Evolutionary conservation across 2,888 invertebrate genomes (phyloP).

Genomic region (Euphydryas editha): DNA sequence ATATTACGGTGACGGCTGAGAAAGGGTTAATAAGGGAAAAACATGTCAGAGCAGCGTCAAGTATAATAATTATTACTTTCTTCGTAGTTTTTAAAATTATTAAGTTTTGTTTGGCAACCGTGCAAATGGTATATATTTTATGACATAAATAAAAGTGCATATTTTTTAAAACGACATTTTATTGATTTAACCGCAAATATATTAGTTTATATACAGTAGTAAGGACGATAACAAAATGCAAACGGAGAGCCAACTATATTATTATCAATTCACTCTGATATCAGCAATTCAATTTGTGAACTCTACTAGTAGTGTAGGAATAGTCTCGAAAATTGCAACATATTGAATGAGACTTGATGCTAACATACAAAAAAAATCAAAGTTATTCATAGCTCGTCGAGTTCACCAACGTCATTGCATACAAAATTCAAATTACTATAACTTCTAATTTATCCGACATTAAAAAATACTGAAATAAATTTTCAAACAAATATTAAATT

Average conservation of each 20-base stretch:
- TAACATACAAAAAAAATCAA: conserved; percentile 45
- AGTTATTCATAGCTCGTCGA: conserved; percentile 53
- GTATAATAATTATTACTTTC: too few species aligned
- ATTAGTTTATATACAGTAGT: conserved; percentile 82
- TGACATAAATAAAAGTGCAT: conserved; percentile 35
- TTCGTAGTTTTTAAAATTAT: too few species aligned
- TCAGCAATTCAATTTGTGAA: conserved; percentile 49
- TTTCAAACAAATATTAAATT: conserved; percentile 69
- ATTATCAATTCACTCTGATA: conserved; percentile 49
- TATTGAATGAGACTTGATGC: conserved; percentile 21
- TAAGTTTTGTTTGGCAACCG: too few species aligned
- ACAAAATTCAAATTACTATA: conserved; percentile 66
- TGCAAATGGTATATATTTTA: neutral
- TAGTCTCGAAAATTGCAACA: conserved; percentile 32
- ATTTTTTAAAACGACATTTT: conserved; percentile 80
- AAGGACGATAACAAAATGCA: conserved; percentile 80
- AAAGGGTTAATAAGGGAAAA: too few species aligned
- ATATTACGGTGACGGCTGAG: too few species aligned
- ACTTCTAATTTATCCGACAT: conserved; percentile 67
- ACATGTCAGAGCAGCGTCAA: too few species aligned
- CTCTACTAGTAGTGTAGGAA: conserved; percentile 42
- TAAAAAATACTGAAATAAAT: conserved; percentile 75
- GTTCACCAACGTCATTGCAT: conserved; percentile 67
- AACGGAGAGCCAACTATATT: conserved; percentile 65
- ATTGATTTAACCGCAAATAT: conserved; percentile 82